Evolutionary conservation across 2,113 vertebrate genomes (phyloP), one percentile per base, ranked within the genome.

Genomic region (Vicugna pacos): DNA sequence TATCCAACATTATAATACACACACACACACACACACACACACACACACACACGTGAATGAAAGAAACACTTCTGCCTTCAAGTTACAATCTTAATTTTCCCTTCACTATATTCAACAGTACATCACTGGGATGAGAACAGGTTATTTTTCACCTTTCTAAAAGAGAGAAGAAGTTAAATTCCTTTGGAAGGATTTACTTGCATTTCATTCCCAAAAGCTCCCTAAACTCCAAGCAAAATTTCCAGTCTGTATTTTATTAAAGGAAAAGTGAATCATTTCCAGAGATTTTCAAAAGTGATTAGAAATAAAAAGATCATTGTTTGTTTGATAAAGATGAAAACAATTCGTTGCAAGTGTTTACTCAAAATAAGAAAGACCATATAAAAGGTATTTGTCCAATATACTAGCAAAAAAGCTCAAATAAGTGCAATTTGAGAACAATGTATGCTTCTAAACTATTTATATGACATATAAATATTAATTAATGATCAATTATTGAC

Each of bases 241-340:
- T 76, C 52, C 15, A 58, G 5, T 46, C 19, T 72, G 35, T 46
- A 73, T 83, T 89, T 75, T 84, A 76, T 24, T 89, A 92, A 88
- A 67, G 30, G 30, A 72, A 73, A 56, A 72, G 46, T 75, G 54
- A 93, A 69, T 56, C 8, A 82, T 83, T 73, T 75, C n/a, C 11
- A 76, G 92, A 83, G 19, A 65, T 69, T 79, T 65, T 89, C 13
- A 69, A 54, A 96, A 82, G 15, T 50, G 22, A 95, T 42, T 91
- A 81, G 19, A 94, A 64, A 88, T 28, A 91, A 20, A 94, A 88
- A 81, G 8, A 35, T 1, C 26, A 42, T 65, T 73, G 11, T 84
- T 76, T 91, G 17, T 56, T 69, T 94, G 46, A 87, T 62, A 87
- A 87, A 85, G 84, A 80, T 30, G n/a, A 64, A 91, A 96, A 91